Evolutionary conservation across 2,888 invertebrate species (phyloP).

Genomic region (Eilema griseolum): DNA sequence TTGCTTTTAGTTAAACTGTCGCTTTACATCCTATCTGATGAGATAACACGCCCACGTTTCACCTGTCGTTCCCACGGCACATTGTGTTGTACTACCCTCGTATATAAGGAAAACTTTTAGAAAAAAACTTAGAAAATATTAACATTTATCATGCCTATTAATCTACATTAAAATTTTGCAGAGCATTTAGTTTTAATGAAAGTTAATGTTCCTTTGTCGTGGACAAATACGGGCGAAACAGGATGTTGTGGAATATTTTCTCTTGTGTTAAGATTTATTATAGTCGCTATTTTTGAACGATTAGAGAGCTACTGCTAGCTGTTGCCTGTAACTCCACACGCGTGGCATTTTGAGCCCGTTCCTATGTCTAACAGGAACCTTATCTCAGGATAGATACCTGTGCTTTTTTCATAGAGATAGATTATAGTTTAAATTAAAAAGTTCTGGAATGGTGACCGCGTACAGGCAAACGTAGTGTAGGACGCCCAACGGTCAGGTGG

Average conservation of each 20-base stretch:
- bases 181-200: conserved; percentile 39
- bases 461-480: no score
- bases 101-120: conserved; percentile 40
- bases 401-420: no score
- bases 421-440: no score
- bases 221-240: conserved; percentile 27
- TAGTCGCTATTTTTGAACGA: background rate
- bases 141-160: conserved; percentile 36
- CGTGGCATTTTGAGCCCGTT: no score
- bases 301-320: no score
- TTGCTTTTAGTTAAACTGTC: conserved; percentile 59
- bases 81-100: conserved; percentile 27
- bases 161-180: conserved; percentile 43
- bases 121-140: conserved; percentile 24
- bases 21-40: conserved; percentile 61
- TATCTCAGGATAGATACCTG: no score
- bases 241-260: conserved; percentile 35
- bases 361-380: no score
- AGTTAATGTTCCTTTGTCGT: conserved; percentile 47
- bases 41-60: conserved; percentile 62
- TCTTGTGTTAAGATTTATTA: conserved; percentile 9
- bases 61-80: conserved; percentile 67
- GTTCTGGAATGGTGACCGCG: no score
- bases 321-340: background rate
- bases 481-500: no score